Evolutionary conservation across 2,797 vertebrate species (phyloP).

Genomic region (Columba guinea): DNA sequence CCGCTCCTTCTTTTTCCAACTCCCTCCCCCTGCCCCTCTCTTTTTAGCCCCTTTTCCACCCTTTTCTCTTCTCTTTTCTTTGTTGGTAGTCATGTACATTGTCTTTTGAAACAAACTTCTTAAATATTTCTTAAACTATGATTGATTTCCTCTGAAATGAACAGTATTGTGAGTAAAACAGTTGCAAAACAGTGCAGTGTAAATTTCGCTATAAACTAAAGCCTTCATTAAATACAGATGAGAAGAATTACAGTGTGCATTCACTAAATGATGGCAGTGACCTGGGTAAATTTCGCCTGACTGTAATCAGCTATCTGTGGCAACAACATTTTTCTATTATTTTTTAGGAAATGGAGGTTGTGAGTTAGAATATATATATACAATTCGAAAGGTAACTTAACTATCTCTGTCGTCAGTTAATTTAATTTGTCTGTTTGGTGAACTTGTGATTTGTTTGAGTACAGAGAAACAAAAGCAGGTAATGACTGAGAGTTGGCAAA

Average conservation of each 20-base stretch:
- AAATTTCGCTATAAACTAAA: constrained; percentile 21
- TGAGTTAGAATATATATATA: background rate
- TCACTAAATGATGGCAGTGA: background rate
- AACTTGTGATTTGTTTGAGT: background rate
- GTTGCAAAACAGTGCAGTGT: background rate
- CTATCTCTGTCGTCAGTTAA: background rate
- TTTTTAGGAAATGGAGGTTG: background rate
- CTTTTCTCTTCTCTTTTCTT: background rate
- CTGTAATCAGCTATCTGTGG: background rate
- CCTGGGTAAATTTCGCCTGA: background rate
- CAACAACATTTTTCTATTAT: background rate
- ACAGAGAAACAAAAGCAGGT: background rate
- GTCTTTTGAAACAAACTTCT: background rate
- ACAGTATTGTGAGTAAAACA: background rate
- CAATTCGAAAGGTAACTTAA: background rate
- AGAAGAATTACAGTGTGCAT: background rate
- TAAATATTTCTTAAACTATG: background rate
- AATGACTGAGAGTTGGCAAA: background rate
- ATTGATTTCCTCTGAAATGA: background rate
- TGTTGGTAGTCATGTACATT: background rate
- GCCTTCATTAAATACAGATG: constrained; percentile 1
- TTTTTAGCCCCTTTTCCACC: background rate
- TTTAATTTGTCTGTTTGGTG: background rate
- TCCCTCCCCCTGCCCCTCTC: background rate
- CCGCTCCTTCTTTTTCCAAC: background rate